These are phyloP conservation scores for Prinia subflava DNA, from an alignment of 2,113 vertebrate genomes.

Conservation along the genomic window DNA sequence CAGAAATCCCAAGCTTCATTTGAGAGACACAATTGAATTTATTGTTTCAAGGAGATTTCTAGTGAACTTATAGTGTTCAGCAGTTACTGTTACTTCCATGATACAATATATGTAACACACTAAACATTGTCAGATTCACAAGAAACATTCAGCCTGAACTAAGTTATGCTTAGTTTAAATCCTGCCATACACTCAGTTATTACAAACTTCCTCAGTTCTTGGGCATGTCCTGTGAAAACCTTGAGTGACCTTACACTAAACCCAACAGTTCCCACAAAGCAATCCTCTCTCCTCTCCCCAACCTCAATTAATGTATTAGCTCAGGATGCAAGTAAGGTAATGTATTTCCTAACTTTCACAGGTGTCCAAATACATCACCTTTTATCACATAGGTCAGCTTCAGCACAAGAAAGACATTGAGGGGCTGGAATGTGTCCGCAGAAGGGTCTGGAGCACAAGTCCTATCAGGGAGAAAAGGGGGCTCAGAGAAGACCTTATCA, in stretches of 20 bases:
- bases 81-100: neutral
- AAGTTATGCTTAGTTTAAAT: neutral
- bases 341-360: neutral
- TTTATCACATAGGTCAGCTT: neutral
- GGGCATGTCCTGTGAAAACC: neutral
- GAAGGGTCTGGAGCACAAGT: neutral
- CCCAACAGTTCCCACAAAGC: neutral
- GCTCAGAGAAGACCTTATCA: neutral
- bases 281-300: neutral
- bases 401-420: neutral
- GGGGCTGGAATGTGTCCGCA: neutral
- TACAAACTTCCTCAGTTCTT: neutral
- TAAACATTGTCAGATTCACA: neutral
- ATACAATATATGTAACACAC: neutral
- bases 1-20: neutral
- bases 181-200: neutral
- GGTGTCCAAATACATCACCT: neutral
- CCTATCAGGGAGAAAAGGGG: neutral
- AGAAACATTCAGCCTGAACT: neutral
- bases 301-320: neutral
- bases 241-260: neutral
- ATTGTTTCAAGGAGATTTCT: neutral
- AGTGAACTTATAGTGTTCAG: neutral
- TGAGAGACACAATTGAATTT: neutral
- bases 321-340: neutral